These are phyloP conservation scores for Aepyceros melampus DNA, from an alignment of 2,113 vertebrate species.

Conservation along the genomic window DNA sequence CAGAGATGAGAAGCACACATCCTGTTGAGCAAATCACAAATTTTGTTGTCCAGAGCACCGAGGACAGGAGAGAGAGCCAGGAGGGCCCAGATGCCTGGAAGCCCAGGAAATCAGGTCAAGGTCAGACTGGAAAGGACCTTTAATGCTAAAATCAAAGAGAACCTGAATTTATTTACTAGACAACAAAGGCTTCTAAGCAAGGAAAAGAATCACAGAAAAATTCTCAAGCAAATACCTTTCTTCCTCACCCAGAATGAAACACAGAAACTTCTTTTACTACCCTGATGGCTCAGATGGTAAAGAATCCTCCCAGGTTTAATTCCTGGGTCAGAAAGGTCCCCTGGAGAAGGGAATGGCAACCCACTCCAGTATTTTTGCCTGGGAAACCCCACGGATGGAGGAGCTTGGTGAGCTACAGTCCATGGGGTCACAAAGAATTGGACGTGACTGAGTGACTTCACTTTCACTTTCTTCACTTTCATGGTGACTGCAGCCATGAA, in stretches of 20 bases:
- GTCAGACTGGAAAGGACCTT: no score
- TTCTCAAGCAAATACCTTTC: background rate
- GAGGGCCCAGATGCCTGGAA: background rate
- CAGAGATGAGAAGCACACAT: rapidly evolving
- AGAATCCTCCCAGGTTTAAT: background rate
- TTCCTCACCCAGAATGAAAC: background rate
- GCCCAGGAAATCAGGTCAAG: background rate
- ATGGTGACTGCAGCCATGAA: background rate
- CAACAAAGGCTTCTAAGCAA: background rate
- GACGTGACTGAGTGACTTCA: background rate
- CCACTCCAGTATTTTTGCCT: background rate
- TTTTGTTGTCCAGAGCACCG: background rate
- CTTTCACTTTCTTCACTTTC: background rate
- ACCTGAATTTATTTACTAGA: background rate
- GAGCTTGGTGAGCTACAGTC: background rate
- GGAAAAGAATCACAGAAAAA: background rate
- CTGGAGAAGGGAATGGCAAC: background rate
- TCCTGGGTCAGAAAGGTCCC: background rate
- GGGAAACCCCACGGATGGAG: background rate
- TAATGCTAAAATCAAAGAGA: background rate
- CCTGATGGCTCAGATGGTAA: background rate
- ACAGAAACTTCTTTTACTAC: background rate
- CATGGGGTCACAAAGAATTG: background rate
- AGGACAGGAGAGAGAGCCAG: background rate
- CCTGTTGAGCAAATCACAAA: no score